Percentiles rank a stretch among this genome's conserved stretches.
Evolutionary conservation across 2,888 invertebrate genomes (phyloP).

Genomic region (Leucophenga montana): DNA sequence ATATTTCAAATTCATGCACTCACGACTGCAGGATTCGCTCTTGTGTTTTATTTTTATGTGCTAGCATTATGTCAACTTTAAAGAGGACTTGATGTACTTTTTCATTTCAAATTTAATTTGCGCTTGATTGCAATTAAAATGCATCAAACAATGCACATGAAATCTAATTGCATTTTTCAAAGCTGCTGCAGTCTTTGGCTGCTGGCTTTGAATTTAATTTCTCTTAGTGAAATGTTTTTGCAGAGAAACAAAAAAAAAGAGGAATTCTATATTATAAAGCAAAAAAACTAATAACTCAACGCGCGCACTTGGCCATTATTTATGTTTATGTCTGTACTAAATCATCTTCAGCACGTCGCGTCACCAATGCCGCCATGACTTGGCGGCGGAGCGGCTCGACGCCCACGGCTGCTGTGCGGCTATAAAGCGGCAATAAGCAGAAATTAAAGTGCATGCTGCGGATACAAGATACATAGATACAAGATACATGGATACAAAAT

Average conservation of each 20-base stretch:
- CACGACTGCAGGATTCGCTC: too few species aligned
- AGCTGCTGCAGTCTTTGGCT: neutral
- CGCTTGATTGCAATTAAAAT: slow-evolving; percentile 60
- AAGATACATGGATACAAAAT: slow-evolving; percentile 5
- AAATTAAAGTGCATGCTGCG: slow-evolving; percentile 3
- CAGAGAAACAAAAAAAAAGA: neutral
- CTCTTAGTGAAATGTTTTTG: neutral
- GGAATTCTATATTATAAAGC: slow-evolving; percentile 19
- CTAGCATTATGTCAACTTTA: neutral
- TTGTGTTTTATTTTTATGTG: neutral
- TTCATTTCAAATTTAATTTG: neutral
- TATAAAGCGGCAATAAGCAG: slow-evolving; percentile 11
- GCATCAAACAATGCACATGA: slow-evolving; percentile 22
- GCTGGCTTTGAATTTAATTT: neutral
- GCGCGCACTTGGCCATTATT: slow-evolving; percentile 64
- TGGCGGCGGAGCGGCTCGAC: slow-evolving; percentile 13
- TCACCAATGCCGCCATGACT: slow-evolving; percentile 42
- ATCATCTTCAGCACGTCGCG: slow-evolving; percentile 59
- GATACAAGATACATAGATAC: too few species aligned
- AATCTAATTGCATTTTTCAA: neutral
- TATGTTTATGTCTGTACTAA: slow-evolving; percentile 66
- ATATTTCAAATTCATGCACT: too few species aligned
- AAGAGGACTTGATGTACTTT: neutral
- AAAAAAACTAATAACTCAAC: slow-evolving; percentile 65
- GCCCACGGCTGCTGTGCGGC: too few species aligned